Conservation (phyloP, 2,797 vertebrate species). For the Protosalanx chinensis region DNA sequence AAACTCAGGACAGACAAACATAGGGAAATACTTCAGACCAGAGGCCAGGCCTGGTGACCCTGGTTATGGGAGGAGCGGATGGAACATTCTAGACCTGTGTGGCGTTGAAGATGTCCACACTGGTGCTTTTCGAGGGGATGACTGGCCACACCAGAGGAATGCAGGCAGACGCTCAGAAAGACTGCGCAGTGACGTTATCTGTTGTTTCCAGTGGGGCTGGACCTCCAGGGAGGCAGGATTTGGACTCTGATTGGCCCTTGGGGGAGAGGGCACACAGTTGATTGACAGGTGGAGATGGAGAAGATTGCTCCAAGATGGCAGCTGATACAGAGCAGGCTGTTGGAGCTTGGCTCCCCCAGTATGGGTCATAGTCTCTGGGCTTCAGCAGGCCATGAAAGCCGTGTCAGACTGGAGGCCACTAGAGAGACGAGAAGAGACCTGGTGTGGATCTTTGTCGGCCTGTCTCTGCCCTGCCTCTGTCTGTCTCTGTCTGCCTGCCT, state of each 20-base stretch:
- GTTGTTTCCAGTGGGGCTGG: slow-evolving; percentile 33
- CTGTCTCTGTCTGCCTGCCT: background rate
- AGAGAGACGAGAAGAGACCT: background rate
- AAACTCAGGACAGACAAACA: background rate
- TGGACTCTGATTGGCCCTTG: slow-evolving; percentile 28
- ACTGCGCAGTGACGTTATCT: slow-evolving; percentile 19
- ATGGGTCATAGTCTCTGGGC: slow-evolving; percentile 51
- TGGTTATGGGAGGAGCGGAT: no score
- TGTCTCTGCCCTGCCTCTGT: no score
- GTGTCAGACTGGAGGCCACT: background rate
- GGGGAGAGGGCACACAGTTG: slow-evolving; percentile 42
- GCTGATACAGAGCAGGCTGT: slow-evolving; percentile 65
- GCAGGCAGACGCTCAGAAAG: background rate
- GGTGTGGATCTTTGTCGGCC: background rate
- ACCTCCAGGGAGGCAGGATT: slow-evolving; percentile 9
- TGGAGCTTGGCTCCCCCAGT: slow-evolving; percentile 50
- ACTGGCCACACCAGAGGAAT: slow-evolving; percentile 25
- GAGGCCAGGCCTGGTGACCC: slow-evolving; percentile 33
- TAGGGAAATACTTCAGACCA: background rate
- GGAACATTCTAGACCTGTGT: no score
- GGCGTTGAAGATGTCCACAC: background rate
- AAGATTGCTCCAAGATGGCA: slow-evolving; percentile 69
- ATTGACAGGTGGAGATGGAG: slow-evolving; percentile 55
- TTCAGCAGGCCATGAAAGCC: slow-evolving; percentile 36
- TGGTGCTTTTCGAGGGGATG: background rate